Evolutionary conservation across 2,113 vertebrate genomes (phyloP), one percentile per base, ranked within the genome.

Genomic region (Acrocephalus arundinaceus): DNA sequence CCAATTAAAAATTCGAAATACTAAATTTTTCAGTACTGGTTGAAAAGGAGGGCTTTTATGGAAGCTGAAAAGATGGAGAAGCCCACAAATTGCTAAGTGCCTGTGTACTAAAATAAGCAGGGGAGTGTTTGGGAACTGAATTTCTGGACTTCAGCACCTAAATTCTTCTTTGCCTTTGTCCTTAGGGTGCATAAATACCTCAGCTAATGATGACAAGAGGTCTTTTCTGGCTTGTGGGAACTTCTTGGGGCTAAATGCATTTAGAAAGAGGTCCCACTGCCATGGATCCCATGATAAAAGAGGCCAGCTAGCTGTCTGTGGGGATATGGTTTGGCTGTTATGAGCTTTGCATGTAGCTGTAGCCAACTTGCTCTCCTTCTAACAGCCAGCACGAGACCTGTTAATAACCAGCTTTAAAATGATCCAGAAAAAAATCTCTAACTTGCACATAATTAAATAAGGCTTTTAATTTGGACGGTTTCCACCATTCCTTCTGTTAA

Each of bases 1-100:
- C 13, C 31, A 78, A 52, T 85, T 68, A 85, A 89, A 95, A 82
- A 17, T 57, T n/a, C 25, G 78, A 79, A 93, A 82, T 52, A 57
- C 19, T 81, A 17, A 39, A 17, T 77, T 92, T 84, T 70, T 80
- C 80, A 77, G 28, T 13, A 3, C 20, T 66, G 20, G 3, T 43
- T 65, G 73, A 71, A 79, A 87, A 65, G 21, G 18, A 55, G 82
- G 31, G 21, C 33, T 87, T 43, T 15, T 30, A 22, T 7, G 10
- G 49, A 68, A 85, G 16, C n/a, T 39, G 37, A 33, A 61, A 83
- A 62, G 51, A 10, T 57, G 18, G 14, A 4, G 21, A 14, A 87
- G 2, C 11, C 23, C 48, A 43, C 45, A 13, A 16, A 8, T 31
- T 48, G 19, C 21, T 61, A n/a, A 72, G 30, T 57, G 57, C 4